phyloP scores from a whole-genome alignment of 2,113 vertebrate species.

The Oryzias celebensis region DNA sequence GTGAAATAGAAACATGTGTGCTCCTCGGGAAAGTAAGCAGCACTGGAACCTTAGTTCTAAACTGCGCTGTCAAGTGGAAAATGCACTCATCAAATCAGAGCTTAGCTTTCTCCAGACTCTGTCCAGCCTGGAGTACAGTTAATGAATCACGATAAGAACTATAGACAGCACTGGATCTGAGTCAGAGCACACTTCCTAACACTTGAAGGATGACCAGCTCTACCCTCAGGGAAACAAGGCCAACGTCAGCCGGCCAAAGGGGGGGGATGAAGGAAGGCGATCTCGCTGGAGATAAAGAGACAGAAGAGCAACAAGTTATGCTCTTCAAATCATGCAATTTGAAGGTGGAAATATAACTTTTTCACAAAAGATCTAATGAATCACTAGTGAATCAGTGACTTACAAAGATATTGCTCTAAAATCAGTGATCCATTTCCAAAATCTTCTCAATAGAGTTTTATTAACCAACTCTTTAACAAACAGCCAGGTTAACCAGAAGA shows the following conservation, averaged over 20 bases:
- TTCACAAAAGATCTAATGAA: no score
- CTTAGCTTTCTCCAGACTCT: slow-evolving; percentile 43
- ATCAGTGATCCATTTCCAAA: no score
- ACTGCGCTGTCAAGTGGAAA: slow-evolving; percentile 31
- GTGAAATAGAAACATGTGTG: background rate
- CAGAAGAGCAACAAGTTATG: no score
- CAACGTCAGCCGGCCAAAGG: slow-evolving; percentile 25
- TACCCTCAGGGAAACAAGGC: slow-evolving; percentile 7
- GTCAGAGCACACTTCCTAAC: slow-evolving; percentile 21
- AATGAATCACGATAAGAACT: slow-evolving; percentile 34
- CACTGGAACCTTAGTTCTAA: slow-evolving; percentile 11
- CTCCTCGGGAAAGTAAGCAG: slow-evolving; percentile 5
- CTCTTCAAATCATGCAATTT: no score
- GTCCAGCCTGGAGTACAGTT: slow-evolving; percentile 10
- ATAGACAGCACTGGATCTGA: slow-evolving; percentile 25
- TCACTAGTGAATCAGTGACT: no score
- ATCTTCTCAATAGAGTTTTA: no score
- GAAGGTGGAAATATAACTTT: no score
- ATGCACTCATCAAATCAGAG: slow-evolving; percentile 35
- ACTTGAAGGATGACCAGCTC: slow-evolving; percentile 19
- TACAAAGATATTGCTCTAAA: no score
- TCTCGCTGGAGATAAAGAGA: slow-evolving; percentile 1
- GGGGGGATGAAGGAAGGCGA: slow-evolving; percentile 22
- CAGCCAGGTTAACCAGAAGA: no score
- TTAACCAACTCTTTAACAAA: no score